phyloP scores from a whole-genome alignment of 2,888 invertebrate species.

The Spodoptera littoralis region DNA sequence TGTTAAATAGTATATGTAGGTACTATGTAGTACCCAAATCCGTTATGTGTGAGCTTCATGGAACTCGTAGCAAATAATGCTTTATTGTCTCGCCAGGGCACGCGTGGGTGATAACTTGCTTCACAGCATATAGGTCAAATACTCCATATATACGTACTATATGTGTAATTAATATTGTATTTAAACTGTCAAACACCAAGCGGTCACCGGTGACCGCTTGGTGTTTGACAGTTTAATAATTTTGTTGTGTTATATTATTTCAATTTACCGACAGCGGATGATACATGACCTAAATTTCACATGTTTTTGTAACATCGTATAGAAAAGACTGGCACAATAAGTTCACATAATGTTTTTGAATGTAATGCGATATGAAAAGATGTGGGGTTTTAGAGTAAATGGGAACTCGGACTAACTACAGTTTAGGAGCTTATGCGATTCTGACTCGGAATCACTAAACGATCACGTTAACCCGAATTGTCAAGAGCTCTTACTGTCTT shows the following conservation, averaged over 20 bases:
- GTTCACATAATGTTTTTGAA: conserved; percentile 72
- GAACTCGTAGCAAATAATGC: conserved; percentile 64
- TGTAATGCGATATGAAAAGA: conserved; percentile 79
- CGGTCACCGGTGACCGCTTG: no score
- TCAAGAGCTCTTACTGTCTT: conserved; percentile 70
- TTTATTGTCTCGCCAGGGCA: conserved; percentile 71
- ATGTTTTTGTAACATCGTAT: conserved; percentile 61
- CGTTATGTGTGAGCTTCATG: conserved; percentile 66
- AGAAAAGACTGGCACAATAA: conserved; percentile 71
- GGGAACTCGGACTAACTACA: conserved; percentile 75
- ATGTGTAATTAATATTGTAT: no score
- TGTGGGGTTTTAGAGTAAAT: conserved; percentile 82
- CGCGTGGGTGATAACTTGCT: conserved; percentile 68
- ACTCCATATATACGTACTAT: conserved; percentile 8
- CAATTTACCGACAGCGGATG: conserved; percentile 39
- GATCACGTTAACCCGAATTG: conserved; percentile 77
- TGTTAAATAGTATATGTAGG: conserved; percentile 61
- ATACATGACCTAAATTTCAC: conserved; percentile 56
- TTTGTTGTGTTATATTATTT: conserved; percentile 49
- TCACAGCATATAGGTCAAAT: conserved; percentile 66
- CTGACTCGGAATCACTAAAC: conserved; percentile 78
- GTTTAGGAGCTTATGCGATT: conserved; percentile 73
- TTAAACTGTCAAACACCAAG: no score
- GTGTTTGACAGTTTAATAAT: no score
- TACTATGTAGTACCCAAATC: conserved; percentile 42